Conservation (phyloP, 2,888 invertebrate species). For the Eristalis arbustorum region DNA sequence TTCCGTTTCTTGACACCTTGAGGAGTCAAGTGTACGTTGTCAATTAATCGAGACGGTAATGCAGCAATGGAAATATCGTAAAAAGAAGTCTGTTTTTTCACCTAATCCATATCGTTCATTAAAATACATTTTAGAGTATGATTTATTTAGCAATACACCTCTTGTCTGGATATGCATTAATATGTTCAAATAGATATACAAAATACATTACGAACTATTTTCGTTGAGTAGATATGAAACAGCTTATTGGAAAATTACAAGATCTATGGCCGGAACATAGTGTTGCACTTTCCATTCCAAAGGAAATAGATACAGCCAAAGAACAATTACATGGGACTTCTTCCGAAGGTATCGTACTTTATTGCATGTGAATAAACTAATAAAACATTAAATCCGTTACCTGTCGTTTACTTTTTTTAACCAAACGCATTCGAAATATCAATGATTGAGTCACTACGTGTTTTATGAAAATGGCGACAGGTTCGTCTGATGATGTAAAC, state of each 20-base stretch:
- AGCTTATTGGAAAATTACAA: constrained; percentile 79
- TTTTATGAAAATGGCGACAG: constrained; percentile 31
- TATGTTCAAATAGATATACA: background rate
- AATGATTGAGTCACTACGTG: constrained; percentile 15
- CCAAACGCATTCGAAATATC: background rate
- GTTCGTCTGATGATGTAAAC: constrained; percentile 29
- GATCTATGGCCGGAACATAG: constrained; percentile 80
- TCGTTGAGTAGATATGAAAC: constrained; percentile 76
- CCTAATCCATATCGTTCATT: no score
- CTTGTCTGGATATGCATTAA: background rate
- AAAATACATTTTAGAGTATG: no score
- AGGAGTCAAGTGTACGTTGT: background rate
- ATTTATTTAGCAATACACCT: background rate
- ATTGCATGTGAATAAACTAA: background rate
- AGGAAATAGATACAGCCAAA: constrained; percentile 79
- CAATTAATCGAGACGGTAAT: background rate
- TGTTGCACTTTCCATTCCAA: constrained; percentile 80
- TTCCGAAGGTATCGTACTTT: constrained; percentile 76
- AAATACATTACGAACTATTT: background rate
- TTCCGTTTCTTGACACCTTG: background rate
- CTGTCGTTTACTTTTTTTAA: constrained; percentile 3
- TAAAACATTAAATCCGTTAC: constrained; percentile 3
- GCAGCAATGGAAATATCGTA: background rate
- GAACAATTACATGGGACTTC: constrained; percentile 78
- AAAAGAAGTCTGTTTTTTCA: no score